Conservation (phyloP, 2,888 invertebrate genomes). For the Scaptomyza polygonia region DNA sequence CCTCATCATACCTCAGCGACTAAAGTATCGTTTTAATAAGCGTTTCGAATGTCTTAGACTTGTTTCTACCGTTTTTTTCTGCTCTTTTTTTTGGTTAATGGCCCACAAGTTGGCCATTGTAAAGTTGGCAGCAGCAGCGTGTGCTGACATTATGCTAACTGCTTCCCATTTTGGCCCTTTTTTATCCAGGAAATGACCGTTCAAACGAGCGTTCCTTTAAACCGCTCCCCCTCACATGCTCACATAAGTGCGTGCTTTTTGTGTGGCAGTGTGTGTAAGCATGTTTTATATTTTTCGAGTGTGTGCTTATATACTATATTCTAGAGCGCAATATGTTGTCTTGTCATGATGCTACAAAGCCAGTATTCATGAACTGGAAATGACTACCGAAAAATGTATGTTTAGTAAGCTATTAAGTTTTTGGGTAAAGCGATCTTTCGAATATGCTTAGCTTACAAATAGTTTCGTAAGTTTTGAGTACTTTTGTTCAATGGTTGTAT, state of each 20-base stretch:
- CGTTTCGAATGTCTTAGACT: conserved; percentile 60
- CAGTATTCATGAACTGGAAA: conserved; percentile 53
- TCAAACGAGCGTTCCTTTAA: conserved; percentile 30
- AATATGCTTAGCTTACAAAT: conserved; percentile 5
- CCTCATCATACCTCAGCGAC: conserved; percentile 1
- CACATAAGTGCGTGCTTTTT: conserved; percentile 5
- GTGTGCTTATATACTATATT: conserved; percentile 43
- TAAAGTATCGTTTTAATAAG: conserved; percentile 77
- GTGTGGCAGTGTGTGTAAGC: conserved; percentile 19
- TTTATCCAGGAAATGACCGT: conserved; percentile 65
- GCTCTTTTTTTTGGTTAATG: conserved; percentile 59
- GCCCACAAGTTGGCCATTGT: conserved; percentile 76
- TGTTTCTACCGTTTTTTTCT: conserved; percentile 45
- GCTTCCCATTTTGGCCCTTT: conserved; percentile 61
- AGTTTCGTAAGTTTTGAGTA: neutral
- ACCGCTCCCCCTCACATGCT: conserved; percentile 15
- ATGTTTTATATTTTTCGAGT: conserved; percentile 43
- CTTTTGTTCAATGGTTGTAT: too few species aligned
- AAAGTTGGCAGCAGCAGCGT: conserved; percentile 38
- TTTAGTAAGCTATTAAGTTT: conserved; percentile 31
- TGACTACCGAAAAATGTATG: conserved; percentile 37
- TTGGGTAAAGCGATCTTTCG: neutral
- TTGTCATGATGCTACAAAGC: conserved; percentile 17
- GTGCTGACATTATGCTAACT: conserved; percentile 64
- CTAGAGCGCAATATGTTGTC: conserved; percentile 40